Base-by-base conservation (phyloP, 92 coral and sea anemone species). In the Galaxea fascicularis region DNA sequence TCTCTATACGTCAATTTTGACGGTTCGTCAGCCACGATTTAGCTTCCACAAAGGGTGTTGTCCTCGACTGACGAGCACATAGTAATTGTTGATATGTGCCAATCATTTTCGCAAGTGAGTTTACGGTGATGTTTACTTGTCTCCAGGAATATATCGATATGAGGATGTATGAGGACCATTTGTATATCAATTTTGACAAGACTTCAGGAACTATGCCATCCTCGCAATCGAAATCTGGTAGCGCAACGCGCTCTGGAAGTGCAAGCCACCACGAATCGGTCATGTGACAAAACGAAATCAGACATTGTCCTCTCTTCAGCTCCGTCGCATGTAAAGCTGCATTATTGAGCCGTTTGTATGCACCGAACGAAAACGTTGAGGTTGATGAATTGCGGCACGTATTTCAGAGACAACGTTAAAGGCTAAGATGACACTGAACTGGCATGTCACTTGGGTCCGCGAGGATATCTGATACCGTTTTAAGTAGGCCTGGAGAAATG, bases 1-100 rank as follows among this genome's bases (percentile, higher is more conserved):
- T 93, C 95, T 67, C 79, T 90, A 54, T 96, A 96, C 98, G 90
- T 94, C 77, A 96, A 94, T 85, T 96, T 96, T 86, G 98, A 96
- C 91, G 93, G 95, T 82, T 82, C 90, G 8, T 82, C 82, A 11
- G 70, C 65, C 70, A 82, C 86, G 45, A 71, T 79, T 54, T 70
- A 82, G 12, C 60, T 10, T 4, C 60, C 82, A 25, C 82, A 39
- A 78, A 30, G 6, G 54, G 69, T 20, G 73, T 78, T 77, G 89
- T 49, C 73, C 72, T 65, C 89, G 52, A 21, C 30, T 11, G 21
- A 28, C 24, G 67, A 49, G 73, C 65, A 71, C 66, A 77, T 84
- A 73, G 54, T 76, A 27, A 77, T 73, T 76, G 85, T 88, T 88
- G 91, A 76, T 52, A 31, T 7, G 28, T 79, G 84, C 27, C 76